Evolutionary conservation across 1,140 invertebrate genomes (phyloP).

Genomic region (Cherax quadricarinatus): DNA sequence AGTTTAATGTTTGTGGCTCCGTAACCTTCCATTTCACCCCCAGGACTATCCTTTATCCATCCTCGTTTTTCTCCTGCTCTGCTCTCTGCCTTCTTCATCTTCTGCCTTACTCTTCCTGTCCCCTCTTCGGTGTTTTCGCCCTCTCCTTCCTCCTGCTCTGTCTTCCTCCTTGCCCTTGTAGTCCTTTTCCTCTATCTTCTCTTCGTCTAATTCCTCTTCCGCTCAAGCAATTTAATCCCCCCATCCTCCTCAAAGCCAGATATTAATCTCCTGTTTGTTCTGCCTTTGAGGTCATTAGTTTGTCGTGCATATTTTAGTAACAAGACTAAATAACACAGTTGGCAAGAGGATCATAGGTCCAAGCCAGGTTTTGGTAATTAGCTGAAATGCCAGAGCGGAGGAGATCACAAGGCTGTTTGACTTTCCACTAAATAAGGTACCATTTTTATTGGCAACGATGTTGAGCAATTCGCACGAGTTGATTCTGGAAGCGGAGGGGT

Average conservation of each 20-base stretch:
- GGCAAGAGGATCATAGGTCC: background rate
- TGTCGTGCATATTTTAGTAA: background rate
- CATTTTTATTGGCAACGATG: background rate
- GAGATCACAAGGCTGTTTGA: background rate
- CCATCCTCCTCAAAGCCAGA: background rate
- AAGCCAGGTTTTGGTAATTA: conserved; percentile 10
- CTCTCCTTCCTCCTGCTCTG: too few relatives aligned
- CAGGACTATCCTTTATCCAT: too few relatives aligned
- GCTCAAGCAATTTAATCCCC: background rate
- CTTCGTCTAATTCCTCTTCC: background rate
- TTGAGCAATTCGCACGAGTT: background rate
- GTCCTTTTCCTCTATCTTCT: background rate
- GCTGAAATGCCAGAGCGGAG: background rate
- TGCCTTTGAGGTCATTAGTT: background rate
- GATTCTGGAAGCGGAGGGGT: too few relatives aligned
- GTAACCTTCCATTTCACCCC: too few relatives aligned
- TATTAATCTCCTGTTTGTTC: conserved; percentile 5
- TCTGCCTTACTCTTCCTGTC: too few relatives aligned
- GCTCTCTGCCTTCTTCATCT: too few relatives aligned
- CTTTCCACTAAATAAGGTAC: background rate
- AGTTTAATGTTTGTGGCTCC: too few relatives aligned
- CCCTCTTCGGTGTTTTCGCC: too few relatives aligned
- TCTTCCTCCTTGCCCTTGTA: too few relatives aligned
- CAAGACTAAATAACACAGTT: background rate
- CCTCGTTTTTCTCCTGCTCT: too few relatives aligned